These are phyloP conservation scores for Acyrthosiphon pisum DNA, from an alignment of 1,140 invertebrate genomes.

Conservation along the genomic window DNA sequence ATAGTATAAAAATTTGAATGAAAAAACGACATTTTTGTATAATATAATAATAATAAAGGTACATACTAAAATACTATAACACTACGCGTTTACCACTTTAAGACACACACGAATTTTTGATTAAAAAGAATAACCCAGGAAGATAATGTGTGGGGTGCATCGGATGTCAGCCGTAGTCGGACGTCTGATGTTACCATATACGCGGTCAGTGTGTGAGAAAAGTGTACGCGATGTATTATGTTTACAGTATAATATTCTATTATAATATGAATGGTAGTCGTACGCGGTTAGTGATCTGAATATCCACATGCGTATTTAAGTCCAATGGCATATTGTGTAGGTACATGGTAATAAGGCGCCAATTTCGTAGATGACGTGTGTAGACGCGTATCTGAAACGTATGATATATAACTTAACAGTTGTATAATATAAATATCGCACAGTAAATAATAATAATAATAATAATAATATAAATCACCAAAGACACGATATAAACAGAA, in stretches of 20 bases:
- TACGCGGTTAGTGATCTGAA: background rate
- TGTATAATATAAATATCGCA: background rate
- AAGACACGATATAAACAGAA: background rate
- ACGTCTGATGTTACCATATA: background rate
- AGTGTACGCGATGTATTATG: background rate
- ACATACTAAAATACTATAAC: background rate
- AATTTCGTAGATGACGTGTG: background rate
- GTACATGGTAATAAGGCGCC: background rate
- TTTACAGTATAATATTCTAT: too few relatives aligned
- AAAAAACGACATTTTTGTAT: background rate
- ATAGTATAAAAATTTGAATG: background rate
- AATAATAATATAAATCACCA: background rate
- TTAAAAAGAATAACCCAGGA: background rate
- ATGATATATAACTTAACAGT: background rate
- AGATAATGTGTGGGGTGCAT: background rate
- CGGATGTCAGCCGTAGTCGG: background rate
- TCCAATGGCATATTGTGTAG: background rate
- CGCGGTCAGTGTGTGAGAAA: background rate
- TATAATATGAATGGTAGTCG: background rate
- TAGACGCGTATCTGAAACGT: constrained; percentile 4
- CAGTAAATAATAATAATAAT: too few relatives aligned
- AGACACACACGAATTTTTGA: background rate
- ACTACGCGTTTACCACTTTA: background rate
- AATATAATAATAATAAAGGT: background rate
- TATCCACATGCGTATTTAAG: background rate